Evolutionary conservation across 30 jellyfish, hydroid and myxozoan species (phyloP).

Genomic region (Hydractinia echinata): DNA sequence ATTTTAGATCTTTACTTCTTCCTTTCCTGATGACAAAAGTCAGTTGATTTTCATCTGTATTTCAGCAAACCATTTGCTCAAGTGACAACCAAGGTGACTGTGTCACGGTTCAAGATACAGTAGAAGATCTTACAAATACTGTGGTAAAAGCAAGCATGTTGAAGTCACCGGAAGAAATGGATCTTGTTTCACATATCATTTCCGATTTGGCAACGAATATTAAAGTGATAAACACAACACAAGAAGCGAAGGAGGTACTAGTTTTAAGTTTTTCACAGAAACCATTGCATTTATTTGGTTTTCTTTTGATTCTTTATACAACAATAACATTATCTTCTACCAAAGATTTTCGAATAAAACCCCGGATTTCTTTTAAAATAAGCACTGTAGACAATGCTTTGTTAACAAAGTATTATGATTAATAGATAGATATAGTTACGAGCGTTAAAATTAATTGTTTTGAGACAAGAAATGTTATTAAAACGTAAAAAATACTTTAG

Average conservation of each 20-base stretch:
- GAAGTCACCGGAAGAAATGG: background rate
- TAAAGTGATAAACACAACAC: background rate
- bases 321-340: background rate
- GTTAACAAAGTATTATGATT: too few relatives aligned
- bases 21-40: background rate
- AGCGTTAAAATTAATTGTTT: background rate
- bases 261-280: background rate
- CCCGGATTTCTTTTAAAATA: too few relatives aligned
- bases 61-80: background rate
- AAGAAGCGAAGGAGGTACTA: background rate
- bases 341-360: too few relatives aligned
- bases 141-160: background rate
- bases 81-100: background rate
- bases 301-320: too few relatives aligned
- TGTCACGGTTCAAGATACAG: background rate
- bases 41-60: background rate
- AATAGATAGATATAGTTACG: background rate
- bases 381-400: too few relatives aligned
- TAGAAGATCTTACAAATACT: background rate
- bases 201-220: background rate
- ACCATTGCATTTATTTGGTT: too few relatives aligned
- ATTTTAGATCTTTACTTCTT: background rate
- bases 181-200: background rate
- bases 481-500: background rate
- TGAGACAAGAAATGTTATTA: too few relatives aligned